A percentile compares a stretch with the other conserved stretches of the same genome.
Evolutionary conservation across 2,888 invertebrate species (phyloP).

Genomic region (Phytoseiulus persimilis): DNA sequence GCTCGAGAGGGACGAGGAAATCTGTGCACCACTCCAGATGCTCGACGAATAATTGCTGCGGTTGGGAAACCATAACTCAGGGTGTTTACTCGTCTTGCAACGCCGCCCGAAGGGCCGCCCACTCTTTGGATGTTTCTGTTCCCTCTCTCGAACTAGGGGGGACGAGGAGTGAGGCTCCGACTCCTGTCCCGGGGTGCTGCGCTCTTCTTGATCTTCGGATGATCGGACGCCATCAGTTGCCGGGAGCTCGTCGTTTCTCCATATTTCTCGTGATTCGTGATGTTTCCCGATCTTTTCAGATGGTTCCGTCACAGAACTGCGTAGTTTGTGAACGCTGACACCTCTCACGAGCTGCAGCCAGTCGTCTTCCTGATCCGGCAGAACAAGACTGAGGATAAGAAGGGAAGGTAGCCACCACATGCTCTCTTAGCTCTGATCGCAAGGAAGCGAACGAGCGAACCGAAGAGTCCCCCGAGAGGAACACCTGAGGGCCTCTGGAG

Average conservation of each 20-base stretch:
- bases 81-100: neutral
- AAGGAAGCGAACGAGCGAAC: neutral
- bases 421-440: neutral
- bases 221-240: no score
- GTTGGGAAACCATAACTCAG: neutral
- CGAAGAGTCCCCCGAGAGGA: neutral
- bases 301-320: no score
- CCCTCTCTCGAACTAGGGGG: neutral
- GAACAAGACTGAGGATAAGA: neutral
- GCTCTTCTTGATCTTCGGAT: no score
- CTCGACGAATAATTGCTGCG: neutral
- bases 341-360: no score
- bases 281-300: no score
- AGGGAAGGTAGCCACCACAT: neutral
- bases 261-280: no score
- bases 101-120: neutral
- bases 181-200: neutral
- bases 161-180: neutral
- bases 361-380: no score
- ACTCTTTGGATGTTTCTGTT: neutral
- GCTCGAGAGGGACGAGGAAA: neutral
- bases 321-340: no score
- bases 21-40: conserved; percentile 5
- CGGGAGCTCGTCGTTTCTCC: no score
- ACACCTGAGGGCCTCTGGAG: neutral